These are phyloP conservation scores for Archilochus colubris DNA, from an alignment of 2,113 vertebrate genomes.

Conservation along the genomic window DNA sequence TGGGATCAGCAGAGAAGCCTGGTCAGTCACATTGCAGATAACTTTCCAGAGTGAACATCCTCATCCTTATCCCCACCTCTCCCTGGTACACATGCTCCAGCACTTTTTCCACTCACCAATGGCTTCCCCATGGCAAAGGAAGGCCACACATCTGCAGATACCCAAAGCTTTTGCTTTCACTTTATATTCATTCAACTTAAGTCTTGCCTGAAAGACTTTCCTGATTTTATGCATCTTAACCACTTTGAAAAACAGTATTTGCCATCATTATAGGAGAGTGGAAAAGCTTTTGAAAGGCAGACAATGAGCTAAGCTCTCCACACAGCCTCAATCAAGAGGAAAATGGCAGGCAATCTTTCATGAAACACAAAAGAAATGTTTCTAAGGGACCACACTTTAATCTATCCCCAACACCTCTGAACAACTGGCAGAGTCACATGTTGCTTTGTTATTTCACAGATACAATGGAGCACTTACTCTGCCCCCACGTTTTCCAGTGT, in stretches of 20 bases:
- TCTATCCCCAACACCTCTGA: slow-evolving; percentile 62
- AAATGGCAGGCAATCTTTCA: slow-evolving; percentile 61
- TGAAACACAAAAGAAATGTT: slow-evolving; percentile 36
- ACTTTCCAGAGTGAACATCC: neutral
- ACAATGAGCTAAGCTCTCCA: slow-evolving; percentile 46
- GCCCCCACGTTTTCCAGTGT: neutral
- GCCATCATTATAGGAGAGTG: slow-evolving; percentile 37
- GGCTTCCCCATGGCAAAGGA: neutral
- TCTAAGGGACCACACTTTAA: slow-evolving; percentile 53
- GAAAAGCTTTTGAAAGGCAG: slow-evolving; percentile 60
- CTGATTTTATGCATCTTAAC: slow-evolving; percentile 58
- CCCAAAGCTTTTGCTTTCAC: neutral
- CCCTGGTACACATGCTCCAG: neutral
- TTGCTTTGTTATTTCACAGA: slow-evolving; percentile 17
- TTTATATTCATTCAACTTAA: neutral
- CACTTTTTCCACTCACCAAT: neutral
- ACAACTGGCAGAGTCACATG: slow-evolving; percentile 39
- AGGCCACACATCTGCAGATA: neutral
- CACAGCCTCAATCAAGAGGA: slow-evolving; percentile 53
- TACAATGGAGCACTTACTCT: slow-evolving; percentile 46
- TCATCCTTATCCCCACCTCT: neutral
- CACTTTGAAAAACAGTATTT: slow-evolving; percentile 38
- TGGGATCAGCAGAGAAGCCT: neutral
- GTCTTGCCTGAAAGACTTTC: slow-evolving; percentile 2
- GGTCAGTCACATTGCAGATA: neutral